Conservation (phyloP, 2,797 vertebrate genomes). For the Poeciliopsis paucimaculata region DNA sequence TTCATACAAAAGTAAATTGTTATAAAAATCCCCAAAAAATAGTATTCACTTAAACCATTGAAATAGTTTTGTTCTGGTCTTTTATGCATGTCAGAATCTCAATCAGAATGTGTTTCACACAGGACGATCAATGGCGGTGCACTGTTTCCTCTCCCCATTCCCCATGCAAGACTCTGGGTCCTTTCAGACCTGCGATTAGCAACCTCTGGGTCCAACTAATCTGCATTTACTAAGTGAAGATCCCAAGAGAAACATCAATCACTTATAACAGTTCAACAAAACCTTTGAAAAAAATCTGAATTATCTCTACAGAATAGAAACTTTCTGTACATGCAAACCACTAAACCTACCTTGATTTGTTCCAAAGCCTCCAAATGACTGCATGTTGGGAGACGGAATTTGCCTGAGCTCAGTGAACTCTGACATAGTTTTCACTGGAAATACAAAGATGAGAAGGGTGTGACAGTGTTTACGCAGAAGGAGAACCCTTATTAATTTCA, state of each 20-base stretch:
- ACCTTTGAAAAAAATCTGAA: not conserved
- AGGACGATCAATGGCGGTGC: not conserved
- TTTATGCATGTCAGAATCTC: not conserved
- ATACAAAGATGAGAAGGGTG: slow-evolving; percentile 17
- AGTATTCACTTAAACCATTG: not conserved
- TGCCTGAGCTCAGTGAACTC: slow-evolving; percentile 71
- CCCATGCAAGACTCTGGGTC: not conserved
- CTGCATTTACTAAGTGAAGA: not conserved
- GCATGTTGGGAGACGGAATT: slow-evolving; percentile 69
- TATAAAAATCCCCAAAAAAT: not conserved
- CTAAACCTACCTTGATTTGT: slow-evolving; percentile 78
- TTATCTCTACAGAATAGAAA: not conserved
- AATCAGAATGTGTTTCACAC: not conserved
- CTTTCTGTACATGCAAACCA: not conserved
- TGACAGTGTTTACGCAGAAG: not conserved
- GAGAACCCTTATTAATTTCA: not conserved
- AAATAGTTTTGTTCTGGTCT: not conserved
- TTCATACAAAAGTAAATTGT: not conserved
- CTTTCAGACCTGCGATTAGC: not conserved
- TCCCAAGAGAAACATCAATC: not conserved
- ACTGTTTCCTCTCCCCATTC: not conserved
- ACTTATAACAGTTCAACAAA: not conserved
- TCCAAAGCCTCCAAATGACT: slow-evolving; percentile 73
- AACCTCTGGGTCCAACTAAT: not conserved
- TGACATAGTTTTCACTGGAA: slow-evolving; percentile 81